Percentiles rank a stretch among this genome's conserved stretches.
Conservation (phyloP, 2,888 invertebrate genomes). For the Idaea straminata region DNA sequence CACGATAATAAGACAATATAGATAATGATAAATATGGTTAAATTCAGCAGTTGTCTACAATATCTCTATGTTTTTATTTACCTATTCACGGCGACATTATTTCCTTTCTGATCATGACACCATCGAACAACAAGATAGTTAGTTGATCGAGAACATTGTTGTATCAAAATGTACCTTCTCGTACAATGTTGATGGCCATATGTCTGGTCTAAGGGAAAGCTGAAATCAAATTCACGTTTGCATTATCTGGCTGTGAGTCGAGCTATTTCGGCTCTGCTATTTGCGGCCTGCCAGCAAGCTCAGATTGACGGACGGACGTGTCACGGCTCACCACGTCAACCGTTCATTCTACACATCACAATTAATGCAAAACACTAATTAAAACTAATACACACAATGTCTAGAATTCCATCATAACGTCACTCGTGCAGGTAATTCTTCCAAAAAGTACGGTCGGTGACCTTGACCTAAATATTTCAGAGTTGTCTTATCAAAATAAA, state of each 20-base stretch:
- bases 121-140: background rate
- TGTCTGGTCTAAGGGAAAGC: constrained; percentile 55
- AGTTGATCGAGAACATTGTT: background rate
- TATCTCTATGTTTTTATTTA: background rate
- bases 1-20: no score
- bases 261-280: constrained; percentile 74
- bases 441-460: constrained; percentile 47
- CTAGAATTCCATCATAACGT: background rate
- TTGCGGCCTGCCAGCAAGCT: constrained; percentile 73
- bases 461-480: constrained; percentile 73
- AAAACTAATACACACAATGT: constrained; percentile 29
- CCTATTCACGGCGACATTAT: no score
- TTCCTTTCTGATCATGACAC: background rate
- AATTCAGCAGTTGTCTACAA: background rate
- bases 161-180: background rate
- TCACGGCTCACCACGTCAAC: constrained; percentile 64
- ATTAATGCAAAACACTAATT: constrained; percentile 40
- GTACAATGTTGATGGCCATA: constrained; percentile 24
- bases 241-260: constrained; percentile 73
- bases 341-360: constrained; percentile 52
- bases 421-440: constrained; percentile 10
- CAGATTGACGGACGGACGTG: constrained; percentile 78
- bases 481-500: constrained; percentile 30
- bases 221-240: constrained; percentile 75
- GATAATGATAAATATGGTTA: background rate